phyloP scores from a whole-genome alignment of 2,113 vertebrate species.

The Aldabrachelys gigantea region DNA sequence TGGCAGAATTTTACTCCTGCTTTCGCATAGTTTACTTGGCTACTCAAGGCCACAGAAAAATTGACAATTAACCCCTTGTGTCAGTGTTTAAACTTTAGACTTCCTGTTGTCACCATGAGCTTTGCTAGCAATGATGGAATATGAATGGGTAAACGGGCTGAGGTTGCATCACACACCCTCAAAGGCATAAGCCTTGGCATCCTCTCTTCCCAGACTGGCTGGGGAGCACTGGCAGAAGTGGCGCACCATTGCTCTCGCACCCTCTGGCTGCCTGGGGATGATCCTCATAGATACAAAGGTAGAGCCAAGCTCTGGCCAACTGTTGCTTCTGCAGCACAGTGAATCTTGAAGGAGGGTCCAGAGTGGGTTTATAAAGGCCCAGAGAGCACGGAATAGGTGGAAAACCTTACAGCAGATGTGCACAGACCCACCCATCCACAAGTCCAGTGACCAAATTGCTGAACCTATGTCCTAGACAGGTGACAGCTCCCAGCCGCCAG shows the following conservation, averaged over 20 bases:
- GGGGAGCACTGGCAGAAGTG: background rate
- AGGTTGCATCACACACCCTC: background rate
- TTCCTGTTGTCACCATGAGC: background rate
- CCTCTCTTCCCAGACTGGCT: background rate
- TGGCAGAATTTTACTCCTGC: background rate
- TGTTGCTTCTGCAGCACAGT: background rate
- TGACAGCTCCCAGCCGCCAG: background rate
- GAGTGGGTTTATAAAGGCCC: background rate
- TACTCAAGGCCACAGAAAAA: background rate
- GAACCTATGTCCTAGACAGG: background rate
- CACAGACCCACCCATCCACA: background rate
- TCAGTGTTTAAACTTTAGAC: background rate
- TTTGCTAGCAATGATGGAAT: background rate
- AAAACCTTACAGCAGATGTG: background rate
- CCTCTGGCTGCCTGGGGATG: background rate
- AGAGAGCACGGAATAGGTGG: background rate
- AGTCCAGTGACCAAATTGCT: background rate
- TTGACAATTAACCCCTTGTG: background rate
- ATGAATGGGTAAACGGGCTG: background rate
- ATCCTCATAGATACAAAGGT: accelerated
- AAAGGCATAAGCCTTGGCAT: background rate
- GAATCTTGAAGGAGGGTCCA: background rate
- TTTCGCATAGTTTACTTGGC: background rate
- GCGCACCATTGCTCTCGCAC: background rate
- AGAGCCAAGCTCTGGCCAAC: background rate